Conservation (phyloP, 2,888 invertebrate species). For the Gastrophysa polygoni region DNA sequence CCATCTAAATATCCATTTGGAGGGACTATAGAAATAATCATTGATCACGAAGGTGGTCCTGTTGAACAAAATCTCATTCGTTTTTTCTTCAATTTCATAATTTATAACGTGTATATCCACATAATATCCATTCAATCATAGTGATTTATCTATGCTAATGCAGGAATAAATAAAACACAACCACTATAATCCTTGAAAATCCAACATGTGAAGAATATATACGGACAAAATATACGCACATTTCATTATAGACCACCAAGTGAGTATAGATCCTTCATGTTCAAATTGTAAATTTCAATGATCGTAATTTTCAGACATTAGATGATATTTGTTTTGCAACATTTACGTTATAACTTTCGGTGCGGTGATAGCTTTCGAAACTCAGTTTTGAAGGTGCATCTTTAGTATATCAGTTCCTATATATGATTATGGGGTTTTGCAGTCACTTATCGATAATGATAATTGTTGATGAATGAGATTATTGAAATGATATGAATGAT, state of each 20-base stretch:
- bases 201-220: constrained; percentile 18
- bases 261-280: constrained; percentile 13
- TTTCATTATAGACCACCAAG: constrained; percentile 15
- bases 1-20: not conserved
- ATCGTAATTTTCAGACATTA: not conserved
- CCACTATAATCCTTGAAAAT: constrained; percentile 22
- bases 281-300: constrained; percentile 2
- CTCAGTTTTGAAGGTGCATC: too few relatives aligned
- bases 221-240: constrained; percentile 5
- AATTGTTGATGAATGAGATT: too few relatives aligned
- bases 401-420: too few relatives aligned
- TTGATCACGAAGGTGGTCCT: constrained; percentile 7
- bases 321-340: too few relatives aligned
- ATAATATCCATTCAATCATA: constrained; percentile 20
- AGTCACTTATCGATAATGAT: too few relatives aligned
- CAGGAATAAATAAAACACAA: constrained; percentile 15
- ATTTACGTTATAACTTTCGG: not conserved
- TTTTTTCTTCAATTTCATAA: constrained; percentile 15
- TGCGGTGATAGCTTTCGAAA: not conserved
- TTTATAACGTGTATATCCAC: constrained; percentile 20
- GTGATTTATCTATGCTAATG: constrained; percentile 28
- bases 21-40: not conserved
- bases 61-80: constrained; percentile 12
- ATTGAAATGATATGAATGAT: too few relatives aligned
- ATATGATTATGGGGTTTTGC: too few relatives aligned